Evolutionary conservation across 2,888 invertebrate species (phyloP).

Genomic region (Neuroscelio doddi): DNA sequence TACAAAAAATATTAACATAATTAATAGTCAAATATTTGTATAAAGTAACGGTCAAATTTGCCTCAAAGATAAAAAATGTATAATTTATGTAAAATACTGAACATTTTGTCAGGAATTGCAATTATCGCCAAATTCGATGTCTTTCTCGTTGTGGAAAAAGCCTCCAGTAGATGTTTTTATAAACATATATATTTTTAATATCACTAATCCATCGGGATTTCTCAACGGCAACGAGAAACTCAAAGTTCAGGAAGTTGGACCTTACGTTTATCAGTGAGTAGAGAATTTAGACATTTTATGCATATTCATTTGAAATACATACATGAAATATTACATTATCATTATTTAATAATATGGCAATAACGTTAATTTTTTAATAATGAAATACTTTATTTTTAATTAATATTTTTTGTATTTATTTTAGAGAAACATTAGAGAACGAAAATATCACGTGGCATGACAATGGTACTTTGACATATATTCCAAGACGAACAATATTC

Average conservation of each 20-base stretch:
- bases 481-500: conserved; percentile 75
- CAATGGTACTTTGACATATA: conserved; percentile 79
- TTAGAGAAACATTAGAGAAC: conserved; percentile 82
- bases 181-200: conserved; percentile 83
- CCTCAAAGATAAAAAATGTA: neutral
- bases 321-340: too few relatives aligned
- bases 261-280: conserved; percentile 86
- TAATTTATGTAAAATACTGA: conserved; percentile 4
- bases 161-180: conserved; percentile 80
- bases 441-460: conserved; percentile 78
- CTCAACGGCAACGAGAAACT: conserved; percentile 79
- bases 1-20: too few relatives aligned
- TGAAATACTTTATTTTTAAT: conserved; percentile 1
- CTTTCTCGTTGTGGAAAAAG: conserved; percentile 77
- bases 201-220: conserved; percentile 84
- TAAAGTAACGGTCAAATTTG: too few relatives aligned
- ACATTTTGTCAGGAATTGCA: conserved; percentile 72
- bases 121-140: conserved; percentile 75
- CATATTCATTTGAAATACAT: too few relatives aligned
- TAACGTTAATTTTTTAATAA: neutral
- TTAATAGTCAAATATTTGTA: too few relatives aligned
- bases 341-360: too few relatives aligned
- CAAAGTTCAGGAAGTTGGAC: conserved; percentile 82
- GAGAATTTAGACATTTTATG: neutral
- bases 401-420: conserved; percentile 13